Conservation (phyloP, 1,140 invertebrate genomes). For the Drosophila pallidifrons region DNA sequence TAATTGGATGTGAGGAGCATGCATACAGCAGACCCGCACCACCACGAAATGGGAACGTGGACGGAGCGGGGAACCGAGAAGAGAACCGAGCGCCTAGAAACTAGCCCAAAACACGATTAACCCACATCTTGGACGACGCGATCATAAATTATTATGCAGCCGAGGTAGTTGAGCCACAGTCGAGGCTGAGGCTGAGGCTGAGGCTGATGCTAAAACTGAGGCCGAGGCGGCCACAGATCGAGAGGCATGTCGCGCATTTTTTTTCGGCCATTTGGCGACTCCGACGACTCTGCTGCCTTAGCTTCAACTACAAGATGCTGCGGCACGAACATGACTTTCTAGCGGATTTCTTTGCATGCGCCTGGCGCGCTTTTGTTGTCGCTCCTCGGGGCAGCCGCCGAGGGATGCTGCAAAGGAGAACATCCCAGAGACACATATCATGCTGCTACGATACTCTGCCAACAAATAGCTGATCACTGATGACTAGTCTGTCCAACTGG, state of each 20-base stretch:
- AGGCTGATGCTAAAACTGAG: neutral
- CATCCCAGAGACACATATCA: slow-evolving; percentile 35
- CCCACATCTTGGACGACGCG: slow-evolving; percentile 85
- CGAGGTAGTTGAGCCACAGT: slow-evolving; percentile 47
- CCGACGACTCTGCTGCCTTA: slow-evolving; percentile 21
- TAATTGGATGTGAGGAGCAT: slow-evolving; percentile 78
- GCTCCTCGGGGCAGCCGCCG: slow-evolving; percentile 28
- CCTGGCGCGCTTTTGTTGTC: slow-evolving; percentile 64
- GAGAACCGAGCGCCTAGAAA: slow-evolving; percentile 53
- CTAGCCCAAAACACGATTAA: slow-evolving; percentile 84
- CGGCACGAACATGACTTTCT: slow-evolving; percentile 82
- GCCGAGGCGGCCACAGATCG: slow-evolving; percentile 32
- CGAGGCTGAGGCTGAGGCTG: neutral
- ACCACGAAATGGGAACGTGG: slow-evolving; percentile 19
- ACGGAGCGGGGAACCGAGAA: slow-evolving; percentile 22
- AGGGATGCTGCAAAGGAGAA: slow-evolving; percentile 1
- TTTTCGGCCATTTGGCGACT: slow-evolving; percentile 37
- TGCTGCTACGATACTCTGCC: slow-evolving; percentile 28
- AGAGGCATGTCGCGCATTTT: slow-evolving; percentile 56
- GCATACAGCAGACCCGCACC: slow-evolving; percentile 40
- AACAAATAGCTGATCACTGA: neutral
- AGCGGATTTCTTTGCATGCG: slow-evolving; percentile 80
- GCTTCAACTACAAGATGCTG: slow-evolving; percentile 45
- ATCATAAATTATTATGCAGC: slow-evolving; percentile 85
- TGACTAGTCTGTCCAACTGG: neutral